Conservation (phyloP, 2,888 invertebrate species). For the Eretmocerus hayati region DNA sequence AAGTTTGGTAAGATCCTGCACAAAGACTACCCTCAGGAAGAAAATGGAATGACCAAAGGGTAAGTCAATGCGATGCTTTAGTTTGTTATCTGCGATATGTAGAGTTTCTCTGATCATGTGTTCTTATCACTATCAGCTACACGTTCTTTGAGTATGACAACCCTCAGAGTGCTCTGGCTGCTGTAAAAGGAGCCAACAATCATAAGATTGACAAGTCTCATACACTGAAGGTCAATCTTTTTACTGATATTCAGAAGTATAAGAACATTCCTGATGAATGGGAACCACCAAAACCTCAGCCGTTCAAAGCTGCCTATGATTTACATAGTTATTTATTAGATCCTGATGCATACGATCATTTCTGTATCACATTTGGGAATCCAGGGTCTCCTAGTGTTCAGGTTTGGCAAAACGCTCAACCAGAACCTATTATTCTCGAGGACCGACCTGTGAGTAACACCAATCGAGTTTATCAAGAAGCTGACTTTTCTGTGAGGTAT, state of each 20-base stretch:
- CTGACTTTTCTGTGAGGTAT: not conserved
- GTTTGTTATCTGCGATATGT: not conserved
- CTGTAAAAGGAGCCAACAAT: conserved; percentile 81
- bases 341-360: conserved; percentile 94
- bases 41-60: conserved; percentile 81
- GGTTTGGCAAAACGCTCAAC: conserved; percentile 83
- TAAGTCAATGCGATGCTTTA: conserved; percentile 30
- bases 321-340: conserved; percentile 88
- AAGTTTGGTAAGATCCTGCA: conserved; percentile 84
- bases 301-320: conserved; percentile 88
- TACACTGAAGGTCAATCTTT: conserved; percentile 86
- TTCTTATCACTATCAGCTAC: conserved; percentile 50
- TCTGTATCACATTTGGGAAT: conserved; percentile 79
- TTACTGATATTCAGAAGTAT: conserved; percentile 93
- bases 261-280: conserved; percentile 86
- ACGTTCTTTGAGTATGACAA: conserved; percentile 88
- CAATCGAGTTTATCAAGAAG: not conserved
- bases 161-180: conserved; percentile 77
- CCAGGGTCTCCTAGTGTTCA: conserved; percentile 69
- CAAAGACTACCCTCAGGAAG: conserved; percentile 79
- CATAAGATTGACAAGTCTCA: conserved; percentile 94
- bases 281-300: conserved; percentile 82
- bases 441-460: conserved; percentile 62
- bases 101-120: too few relatives aligned
- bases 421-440: conserved; percentile 77